phyloP scores from a whole-genome alignment of 2,797 vertebrate species.

The Sebastes jordani region DNA sequence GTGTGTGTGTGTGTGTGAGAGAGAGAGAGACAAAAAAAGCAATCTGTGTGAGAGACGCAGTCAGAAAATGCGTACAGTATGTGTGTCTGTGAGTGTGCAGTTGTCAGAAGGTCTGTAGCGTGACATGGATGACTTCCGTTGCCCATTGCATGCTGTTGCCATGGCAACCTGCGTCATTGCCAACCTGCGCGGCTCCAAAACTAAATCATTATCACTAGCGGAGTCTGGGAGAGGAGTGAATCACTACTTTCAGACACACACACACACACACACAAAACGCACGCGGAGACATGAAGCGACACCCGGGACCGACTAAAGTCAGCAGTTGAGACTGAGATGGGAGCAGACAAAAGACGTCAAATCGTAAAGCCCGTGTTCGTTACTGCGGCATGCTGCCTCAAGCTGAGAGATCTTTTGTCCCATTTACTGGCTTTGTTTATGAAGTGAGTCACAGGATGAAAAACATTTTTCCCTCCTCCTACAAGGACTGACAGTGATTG shows the following conservation, averaged over 20 bases:
- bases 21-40: background rate
- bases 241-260: conserved; percentile 61
- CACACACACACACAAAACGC: conserved; percentile 4
- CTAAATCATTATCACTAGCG: conserved; percentile 78
- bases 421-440: conserved; percentile 49
- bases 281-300: background rate
- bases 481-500: conserved; percentile 29
- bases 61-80: background rate
- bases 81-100: background rate
- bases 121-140: conserved; percentile 63
- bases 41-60: background rate
- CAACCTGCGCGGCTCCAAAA: conserved; percentile 68
- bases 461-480: conserved; percentile 28
- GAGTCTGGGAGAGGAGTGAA: conserved; percentile 71
- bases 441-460: conserved; percentile 50
- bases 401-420: conserved; percentile 24
- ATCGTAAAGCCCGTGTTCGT: conserved; percentile 41
- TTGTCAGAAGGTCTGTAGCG: conserved; percentile 52
- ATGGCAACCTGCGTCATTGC: conserved; percentile 76
- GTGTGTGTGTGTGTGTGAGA: background rate
- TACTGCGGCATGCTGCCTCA: conserved; percentile 21
- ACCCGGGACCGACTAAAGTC: conserved; percentile 41
- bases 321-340: conserved; percentile 12
- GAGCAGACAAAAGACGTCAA: conserved; percentile 54
- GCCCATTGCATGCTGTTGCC: conserved; percentile 75